A percentile compares a stretch with the other conserved stretches of the same genome.
phyloP scores from a whole-genome alignment of 2,888 invertebrate genomes.

The Marasmarcha lunaedactyla region DNA sequence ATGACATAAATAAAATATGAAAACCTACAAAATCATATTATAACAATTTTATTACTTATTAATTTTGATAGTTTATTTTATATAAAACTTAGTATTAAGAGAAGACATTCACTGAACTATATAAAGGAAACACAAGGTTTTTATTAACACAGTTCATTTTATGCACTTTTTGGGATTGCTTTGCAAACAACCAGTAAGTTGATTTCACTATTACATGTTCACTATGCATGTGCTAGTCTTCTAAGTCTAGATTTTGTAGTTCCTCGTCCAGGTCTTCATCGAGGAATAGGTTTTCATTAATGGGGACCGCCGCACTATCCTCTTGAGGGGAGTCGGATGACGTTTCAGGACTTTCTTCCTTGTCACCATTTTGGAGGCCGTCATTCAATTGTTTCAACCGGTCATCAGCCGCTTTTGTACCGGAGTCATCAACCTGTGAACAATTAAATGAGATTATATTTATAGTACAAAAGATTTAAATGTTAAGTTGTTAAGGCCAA shows the following conservation, averaged over 20 bases:
- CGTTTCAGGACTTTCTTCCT: slow-evolving; percentile 15
- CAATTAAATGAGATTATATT: slow-evolving; percentile 4
- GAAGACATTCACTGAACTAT: too few species aligned
- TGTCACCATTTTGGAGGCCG: slow-evolving; percentile 32
- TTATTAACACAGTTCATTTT: too few species aligned
- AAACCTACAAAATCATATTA: too few species aligned
- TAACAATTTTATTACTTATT: too few species aligned
- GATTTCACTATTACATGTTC: too few species aligned
- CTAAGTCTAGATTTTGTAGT: slow-evolving; percentile 81
- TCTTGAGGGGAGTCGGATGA: slow-evolving; percentile 30
- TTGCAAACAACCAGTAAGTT: too few species aligned
- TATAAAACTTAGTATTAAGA: too few species aligned
- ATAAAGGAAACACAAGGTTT: too few species aligned
- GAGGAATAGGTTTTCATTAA: slow-evolving; percentile 93
- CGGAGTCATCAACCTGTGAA: slow-evolving; percentile 76
- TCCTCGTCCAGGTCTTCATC: slow-evolving; percentile 90
- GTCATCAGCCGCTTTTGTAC: slow-evolving; percentile 78
- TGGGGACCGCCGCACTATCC: slow-evolving; percentile 77
- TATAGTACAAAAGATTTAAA: background rate
- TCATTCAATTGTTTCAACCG: slow-evolving; percentile 64
- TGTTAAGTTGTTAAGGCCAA: too few species aligned
- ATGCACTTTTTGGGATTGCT: too few species aligned
- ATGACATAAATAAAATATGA: too few species aligned
- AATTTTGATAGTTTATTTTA: too few species aligned
- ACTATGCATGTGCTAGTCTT: slow-evolving; percentile 47